These are phyloP conservation scores for Meloidogyne floridensis DNA, from an alignment of 1,140 invertebrate genomes.

Conservation along the genomic window DNA sequence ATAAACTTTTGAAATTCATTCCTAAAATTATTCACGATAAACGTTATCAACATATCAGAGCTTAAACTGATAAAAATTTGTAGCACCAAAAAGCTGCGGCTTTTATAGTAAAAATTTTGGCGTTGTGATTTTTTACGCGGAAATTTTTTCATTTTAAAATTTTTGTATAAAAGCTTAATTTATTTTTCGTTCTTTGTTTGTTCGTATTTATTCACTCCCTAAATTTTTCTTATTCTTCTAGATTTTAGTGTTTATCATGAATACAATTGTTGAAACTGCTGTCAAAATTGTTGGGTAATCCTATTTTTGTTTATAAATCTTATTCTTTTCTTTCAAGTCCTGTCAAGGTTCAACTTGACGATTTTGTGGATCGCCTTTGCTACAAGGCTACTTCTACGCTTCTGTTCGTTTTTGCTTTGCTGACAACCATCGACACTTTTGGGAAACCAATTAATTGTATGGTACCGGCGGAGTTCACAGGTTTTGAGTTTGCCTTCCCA, in stretches of 20 bases:
- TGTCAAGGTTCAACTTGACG: slow-evolving; percentile 9
- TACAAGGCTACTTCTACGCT: slow-evolving; percentile 16
- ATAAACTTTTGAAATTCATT: no score
- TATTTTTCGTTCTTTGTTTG: no score
- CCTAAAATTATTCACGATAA: no score
- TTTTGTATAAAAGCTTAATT: no score
- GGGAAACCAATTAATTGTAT: not conserved
- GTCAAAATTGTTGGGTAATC: slow-evolving; percentile 18
- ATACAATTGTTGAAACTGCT: slow-evolving; percentile 17
- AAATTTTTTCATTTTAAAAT: no score
- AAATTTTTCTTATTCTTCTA: not conserved
- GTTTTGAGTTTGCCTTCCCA: not conserved
- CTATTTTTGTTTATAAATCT: not conserved
- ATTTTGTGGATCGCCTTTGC: slow-evolving; percentile 29
- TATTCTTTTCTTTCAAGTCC: slow-evolving; percentile 17
- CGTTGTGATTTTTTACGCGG: no score
- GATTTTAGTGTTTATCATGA: not conserved
- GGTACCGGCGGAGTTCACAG: slow-evolving; percentile 25
- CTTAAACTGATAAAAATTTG: no score
- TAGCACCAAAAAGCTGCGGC: no score
- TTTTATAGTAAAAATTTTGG: no score
- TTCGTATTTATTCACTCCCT: no score
- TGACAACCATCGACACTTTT: slow-evolving; percentile 30
- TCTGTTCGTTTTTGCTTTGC: slow-evolving; percentile 14
- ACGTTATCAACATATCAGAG: no score